Evolutionary conservation across 2,113 vertebrate species (phyloP).

Genomic region (Mugil cephalus): DNA sequence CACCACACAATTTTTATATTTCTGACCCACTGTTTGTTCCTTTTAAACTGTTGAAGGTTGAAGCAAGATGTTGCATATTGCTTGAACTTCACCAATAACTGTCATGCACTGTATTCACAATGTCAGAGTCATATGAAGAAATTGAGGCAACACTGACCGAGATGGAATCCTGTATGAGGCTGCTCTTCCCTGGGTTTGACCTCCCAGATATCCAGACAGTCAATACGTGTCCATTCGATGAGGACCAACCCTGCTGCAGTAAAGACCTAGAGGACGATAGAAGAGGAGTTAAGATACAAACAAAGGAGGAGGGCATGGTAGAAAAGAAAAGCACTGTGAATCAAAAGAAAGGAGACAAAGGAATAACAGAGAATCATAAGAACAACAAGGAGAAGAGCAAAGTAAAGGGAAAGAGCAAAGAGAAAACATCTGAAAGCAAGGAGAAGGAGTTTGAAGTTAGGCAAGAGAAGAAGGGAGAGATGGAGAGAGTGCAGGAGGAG

Average conservation of each 20-base stretch:
- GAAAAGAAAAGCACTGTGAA: not conserved
- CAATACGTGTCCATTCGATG: slow-evolving; percentile 38
- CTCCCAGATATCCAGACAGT: not conserved
- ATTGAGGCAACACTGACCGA: slow-evolving; percentile 87
- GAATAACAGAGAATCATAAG: not conserved
- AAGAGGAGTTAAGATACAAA: not conserved
- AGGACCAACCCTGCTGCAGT: slow-evolving; percentile 91
- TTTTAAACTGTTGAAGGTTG: too few relatives aligned
- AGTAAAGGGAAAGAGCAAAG: not conserved
- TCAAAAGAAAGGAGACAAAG: not conserved
- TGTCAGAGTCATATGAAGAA: slow-evolving; percentile 86
- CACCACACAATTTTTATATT: too few relatives aligned
- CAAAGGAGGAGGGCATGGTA: not conserved
- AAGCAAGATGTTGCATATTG: too few relatives aligned
- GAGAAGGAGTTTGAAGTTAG: not conserved
- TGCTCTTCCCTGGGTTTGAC: slow-evolving; percentile 85
- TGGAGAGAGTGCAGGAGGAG: too few relatives aligned
- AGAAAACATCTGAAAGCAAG: not conserved
- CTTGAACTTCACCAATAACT: not conserved
- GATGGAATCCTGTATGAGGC: slow-evolving; percentile 90
- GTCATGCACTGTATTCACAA: slow-evolving; percentile 21
- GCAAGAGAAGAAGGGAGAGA: too few relatives aligned
- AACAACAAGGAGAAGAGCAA: not conserved
- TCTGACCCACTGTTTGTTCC: too few relatives aligned
- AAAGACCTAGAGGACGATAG: slow-evolving; percentile 74